Evolutionary conservation across 2,797 vertebrate species (phyloP).

Genomic region (Ara ararauna): DNA sequence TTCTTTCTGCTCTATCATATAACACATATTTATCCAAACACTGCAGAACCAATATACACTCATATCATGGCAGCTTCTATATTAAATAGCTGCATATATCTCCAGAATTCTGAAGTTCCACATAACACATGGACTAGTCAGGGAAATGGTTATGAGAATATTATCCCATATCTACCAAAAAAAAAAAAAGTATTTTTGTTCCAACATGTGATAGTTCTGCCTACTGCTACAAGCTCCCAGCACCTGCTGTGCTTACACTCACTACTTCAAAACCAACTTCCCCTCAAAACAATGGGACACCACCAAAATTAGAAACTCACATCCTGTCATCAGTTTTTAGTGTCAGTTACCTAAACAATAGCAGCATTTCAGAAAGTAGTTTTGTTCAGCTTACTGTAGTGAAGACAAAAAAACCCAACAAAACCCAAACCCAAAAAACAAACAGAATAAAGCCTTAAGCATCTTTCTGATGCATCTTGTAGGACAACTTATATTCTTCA

Average conservation of each 20-base stretch:
- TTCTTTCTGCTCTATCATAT: neutral
- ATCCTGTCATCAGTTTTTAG: slow-evolving; percentile 34
- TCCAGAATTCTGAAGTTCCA: neutral
- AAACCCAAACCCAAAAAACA: neutral
- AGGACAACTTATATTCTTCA: neutral
- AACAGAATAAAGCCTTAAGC: neutral
- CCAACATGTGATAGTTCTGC: neutral
- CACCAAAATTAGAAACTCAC: slow-evolving; percentile 60
- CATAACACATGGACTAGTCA: neutral
- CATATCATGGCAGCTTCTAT: neutral
- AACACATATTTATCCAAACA: neutral
- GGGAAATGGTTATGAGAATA: neutral
- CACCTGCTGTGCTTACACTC: slow-evolving; percentile 58
- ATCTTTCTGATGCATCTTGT: neutral
- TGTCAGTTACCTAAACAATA: slow-evolving; percentile 57
- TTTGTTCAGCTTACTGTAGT: neutral
- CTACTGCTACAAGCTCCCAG: slow-evolving; percentile 23
- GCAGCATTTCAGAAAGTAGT: slow-evolving; percentile 10
- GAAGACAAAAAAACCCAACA: neutral
- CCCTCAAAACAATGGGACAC: slow-evolving; percentile 52
- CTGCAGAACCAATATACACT: neutral
- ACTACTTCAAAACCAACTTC: slow-evolving; percentile 40
- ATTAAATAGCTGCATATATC: neutral
- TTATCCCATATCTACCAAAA: neutral
- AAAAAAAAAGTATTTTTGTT: slow-evolving; percentile 1